Evolutionary conservation across 2,888 invertebrate species (phyloP).

Genomic region (Habrosyne pyritoides): DNA sequence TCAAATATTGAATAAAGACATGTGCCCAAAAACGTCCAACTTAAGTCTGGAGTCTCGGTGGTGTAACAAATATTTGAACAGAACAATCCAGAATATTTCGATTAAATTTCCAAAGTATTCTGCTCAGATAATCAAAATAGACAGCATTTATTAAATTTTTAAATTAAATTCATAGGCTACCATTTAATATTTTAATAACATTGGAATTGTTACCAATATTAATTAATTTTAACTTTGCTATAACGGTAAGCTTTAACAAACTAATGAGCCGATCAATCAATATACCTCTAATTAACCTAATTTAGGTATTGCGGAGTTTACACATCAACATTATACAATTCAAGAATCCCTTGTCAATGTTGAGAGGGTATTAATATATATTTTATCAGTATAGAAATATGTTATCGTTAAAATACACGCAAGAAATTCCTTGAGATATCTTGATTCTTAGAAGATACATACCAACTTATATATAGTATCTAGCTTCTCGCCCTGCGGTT

Average conservation of each 20-base stretch:
- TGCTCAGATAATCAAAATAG: background rate
- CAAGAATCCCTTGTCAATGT: background rate
- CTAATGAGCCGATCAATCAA: background rate
- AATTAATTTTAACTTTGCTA: background rate
- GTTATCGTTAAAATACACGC: no score
- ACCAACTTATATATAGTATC: no score
- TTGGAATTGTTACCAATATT: background rate
- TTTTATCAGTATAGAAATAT: no score
- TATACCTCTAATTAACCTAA: background rate
- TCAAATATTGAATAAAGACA: slow-evolving; percentile 60
- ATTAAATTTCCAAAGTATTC: background rate
- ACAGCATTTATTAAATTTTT: background rate
- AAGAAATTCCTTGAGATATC: no score
- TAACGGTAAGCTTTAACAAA: background rate
- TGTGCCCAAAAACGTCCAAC: slow-evolving; percentile 13
- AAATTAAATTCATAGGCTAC: background rate
- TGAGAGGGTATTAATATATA: no score
- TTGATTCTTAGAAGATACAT: no score
- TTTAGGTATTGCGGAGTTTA: background rate
- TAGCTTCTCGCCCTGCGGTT: no score
- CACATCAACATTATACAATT: background rate
- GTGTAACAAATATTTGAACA: slow-evolving; percentile 1
- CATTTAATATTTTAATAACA: background rate
- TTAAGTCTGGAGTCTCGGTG: background rate
- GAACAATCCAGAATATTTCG: background rate